Conservation (phyloP, 2,113 vertebrate genomes). For the Rhea americana region DNA sequence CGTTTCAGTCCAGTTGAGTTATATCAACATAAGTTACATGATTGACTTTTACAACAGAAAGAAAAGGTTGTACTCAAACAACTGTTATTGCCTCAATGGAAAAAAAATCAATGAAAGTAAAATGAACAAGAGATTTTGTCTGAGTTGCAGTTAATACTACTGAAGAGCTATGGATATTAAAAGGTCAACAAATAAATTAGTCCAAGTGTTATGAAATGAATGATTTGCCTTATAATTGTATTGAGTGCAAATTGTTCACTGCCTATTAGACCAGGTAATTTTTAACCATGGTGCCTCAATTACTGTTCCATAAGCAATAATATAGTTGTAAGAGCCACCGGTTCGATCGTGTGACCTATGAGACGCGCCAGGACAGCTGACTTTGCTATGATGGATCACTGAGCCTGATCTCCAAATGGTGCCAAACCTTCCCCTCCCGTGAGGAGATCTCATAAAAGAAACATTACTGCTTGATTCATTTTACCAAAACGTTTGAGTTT, state of each 20-base stretch:
- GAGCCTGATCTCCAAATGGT: slow-evolving; percentile 79
- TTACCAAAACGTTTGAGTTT: slow-evolving; percentile 77
- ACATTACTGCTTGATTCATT: slow-evolving; percentile 78
- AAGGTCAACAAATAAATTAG: slow-evolving; percentile 85
- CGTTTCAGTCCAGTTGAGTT: slow-evolving; percentile 64
- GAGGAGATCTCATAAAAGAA: slow-evolving; percentile 78
- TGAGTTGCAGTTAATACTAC: slow-evolving; percentile 88
- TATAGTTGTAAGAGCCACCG: slow-evolving; percentile 89
- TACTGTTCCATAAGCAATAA: slow-evolving; percentile 90
- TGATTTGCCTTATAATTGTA: slow-evolving; percentile 84
- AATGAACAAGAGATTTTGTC: slow-evolving; percentile 91
- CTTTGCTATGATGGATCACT: slow-evolving; percentile 92
- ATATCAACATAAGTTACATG: slow-evolving; percentile 75
- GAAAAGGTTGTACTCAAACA: slow-evolving; percentile 88
- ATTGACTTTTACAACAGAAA: slow-evolving; percentile 90
- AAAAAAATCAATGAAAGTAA: slow-evolving; percentile 94
- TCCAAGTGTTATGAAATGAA: slow-evolving; percentile 82
- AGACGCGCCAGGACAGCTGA: slow-evolving; percentile 90
- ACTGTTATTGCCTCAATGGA: slow-evolving; percentile 90
- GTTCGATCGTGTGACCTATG: slow-evolving; percentile 93
- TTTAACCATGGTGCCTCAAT: slow-evolving; percentile 83
- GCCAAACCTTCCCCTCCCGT: slow-evolving; percentile 70
- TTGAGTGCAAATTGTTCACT: slow-evolving; percentile 81
- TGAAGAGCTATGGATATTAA: slow-evolving; percentile 85
- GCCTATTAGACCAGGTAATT: slow-evolving; percentile 81